Base-by-base conservation (phyloP, 2,113 vertebrate species). In the Arvicanthis niloticus region DNA sequence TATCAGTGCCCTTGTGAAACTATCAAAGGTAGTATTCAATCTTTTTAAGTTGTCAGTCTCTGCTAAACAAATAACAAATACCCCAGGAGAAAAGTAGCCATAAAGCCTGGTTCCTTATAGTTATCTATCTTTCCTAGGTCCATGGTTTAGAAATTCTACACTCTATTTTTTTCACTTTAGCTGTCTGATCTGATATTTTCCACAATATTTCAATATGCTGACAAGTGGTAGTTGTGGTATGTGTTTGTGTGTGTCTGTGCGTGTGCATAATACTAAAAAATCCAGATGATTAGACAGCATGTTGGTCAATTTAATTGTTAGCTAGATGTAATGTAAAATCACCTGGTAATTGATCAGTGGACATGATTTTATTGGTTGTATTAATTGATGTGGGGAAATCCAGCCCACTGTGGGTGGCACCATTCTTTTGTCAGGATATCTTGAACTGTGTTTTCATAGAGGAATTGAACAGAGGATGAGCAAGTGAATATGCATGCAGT, bases 11-110 rank as follows among this genome's bases (percentile, higher is more conserved):
- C 22, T 88, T 76, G 48, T 40, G 91, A 94, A 92, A 8, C 15
- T 87, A 37, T 84, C 56, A 92, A 82, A 94, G 82, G 7, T n/a
- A 85, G 16, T 26, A 77, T 78, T 88, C n/a, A 77, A 84, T 40
- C 24, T 84, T 94, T 94, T 91, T 67, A 96, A 72, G n/a, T 40
- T 85, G 34, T 96, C 80, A 75, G 42, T 85, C n/a, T 81, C 34
- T 53, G 7, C 34, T 76, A 93, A 94, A 29, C 8, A 91, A 94
- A 51, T 95, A 65, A 37, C n/a, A 95, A 67, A 62, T 96, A 26
- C 45, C n/a, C 82, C 78, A 77, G 21, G 45, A 19, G 17, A 75
- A 94, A 89, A 89, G 24, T 84, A 37, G 16, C 37, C 67, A n/a
- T 51, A 85, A 91, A 78, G 11, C 75, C 42, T 67, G 56, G 37